Evolutionary conservation across 2,113 vertebrate genomes (phyloP).

Genomic region (Pygoscelis antarcticus): DNA sequence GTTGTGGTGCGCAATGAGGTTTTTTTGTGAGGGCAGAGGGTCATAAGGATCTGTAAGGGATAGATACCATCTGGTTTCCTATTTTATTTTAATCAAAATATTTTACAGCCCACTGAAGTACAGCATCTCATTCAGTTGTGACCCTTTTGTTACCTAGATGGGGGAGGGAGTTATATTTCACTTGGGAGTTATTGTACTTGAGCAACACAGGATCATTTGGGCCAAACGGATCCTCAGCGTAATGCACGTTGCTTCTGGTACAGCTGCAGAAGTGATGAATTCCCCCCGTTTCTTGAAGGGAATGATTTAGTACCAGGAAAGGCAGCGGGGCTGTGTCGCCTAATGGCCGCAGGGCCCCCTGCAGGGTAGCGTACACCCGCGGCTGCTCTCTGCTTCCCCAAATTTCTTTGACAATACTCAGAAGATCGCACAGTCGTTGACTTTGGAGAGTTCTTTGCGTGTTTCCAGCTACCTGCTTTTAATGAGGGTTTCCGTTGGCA

Average conservation of each 20-base stretch:
- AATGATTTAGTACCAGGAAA: neutral
- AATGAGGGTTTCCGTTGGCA: neutral
- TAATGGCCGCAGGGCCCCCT: neutral
- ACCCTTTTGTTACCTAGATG: neutral
- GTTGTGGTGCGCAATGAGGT: neutral
- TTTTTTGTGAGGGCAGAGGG: neutral
- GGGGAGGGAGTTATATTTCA: neutral
- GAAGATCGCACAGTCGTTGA: neutral
- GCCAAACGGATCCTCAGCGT: neutral
- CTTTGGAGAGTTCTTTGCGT: neutral
- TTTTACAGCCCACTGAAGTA: neutral
- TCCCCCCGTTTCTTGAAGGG: neutral
- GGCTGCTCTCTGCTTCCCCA: neutral
- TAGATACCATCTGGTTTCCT: neutral
- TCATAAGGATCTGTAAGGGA: neutral
- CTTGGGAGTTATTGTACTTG: neutral
- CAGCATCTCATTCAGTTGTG: neutral
- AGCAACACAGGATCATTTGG: neutral
- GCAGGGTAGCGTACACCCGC: neutral
- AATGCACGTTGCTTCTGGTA: neutral
- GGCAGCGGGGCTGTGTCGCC: neutral
- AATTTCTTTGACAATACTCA: neutral
- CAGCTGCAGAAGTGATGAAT: neutral
- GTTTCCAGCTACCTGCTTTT: neutral
- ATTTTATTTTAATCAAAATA: neutral